Evolutionary conservation across 2,113 vertebrate species (phyloP).

Genomic region (Stegastes partitus): DNA sequence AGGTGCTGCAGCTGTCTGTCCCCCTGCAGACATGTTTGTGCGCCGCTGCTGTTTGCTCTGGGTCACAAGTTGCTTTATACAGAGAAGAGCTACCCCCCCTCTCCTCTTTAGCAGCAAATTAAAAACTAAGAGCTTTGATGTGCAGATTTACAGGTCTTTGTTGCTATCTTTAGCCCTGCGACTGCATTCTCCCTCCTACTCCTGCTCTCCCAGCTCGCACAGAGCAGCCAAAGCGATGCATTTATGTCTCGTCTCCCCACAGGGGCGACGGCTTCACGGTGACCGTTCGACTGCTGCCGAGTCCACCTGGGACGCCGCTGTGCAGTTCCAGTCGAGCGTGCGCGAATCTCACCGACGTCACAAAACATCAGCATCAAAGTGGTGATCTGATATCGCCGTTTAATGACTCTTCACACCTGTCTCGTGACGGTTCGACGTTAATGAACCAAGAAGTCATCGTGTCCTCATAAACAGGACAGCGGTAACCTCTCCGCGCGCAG

Average conservation of each 20-base stretch:
- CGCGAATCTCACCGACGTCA: slow-evolving; percentile 22
- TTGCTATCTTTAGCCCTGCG: slow-evolving; percentile 60
- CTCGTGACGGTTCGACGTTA: slow-evolving; percentile 42
- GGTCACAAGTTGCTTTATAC: slow-evolving; percentile 48
- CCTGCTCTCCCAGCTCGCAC: slow-evolving; percentile 25
- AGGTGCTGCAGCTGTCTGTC: slow-evolving; percentile 34
- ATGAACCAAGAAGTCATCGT: slow-evolving; percentile 56
- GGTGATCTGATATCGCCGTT: slow-evolving; percentile 28
- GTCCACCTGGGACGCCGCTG: slow-evolving; percentile 35
- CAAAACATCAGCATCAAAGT: slow-evolving; percentile 38
- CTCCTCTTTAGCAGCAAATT: slow-evolving; percentile 53
- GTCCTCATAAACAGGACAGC: slow-evolving; percentile 39
- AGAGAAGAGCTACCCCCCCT: slow-evolving; percentile 42
- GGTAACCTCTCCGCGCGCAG: slow-evolving; percentile 50
- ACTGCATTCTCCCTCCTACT: slow-evolving; percentile 24
- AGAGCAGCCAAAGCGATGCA: slow-evolving; percentile 1
- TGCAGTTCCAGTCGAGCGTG: slow-evolving; percentile 18
- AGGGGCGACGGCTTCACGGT: slow-evolving; percentile 21
- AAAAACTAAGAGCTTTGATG: slow-evolving; percentile 68
- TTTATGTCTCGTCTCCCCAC: slow-evolving; percentile 37
- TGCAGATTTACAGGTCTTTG: slow-evolving; percentile 63
- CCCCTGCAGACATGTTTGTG: slow-evolving; percentile 43
- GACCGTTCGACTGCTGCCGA: slow-evolving; percentile 13
- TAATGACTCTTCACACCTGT: slow-evolving; percentile 66
- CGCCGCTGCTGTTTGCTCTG: slow-evolving; percentile 44